Percentiles rank a stretch among this genome's conserved stretches.
Evolutionary conservation across 2,113 vertebrate genomes (phyloP).

Genomic region (Entomyzon cyanotis): DNA sequence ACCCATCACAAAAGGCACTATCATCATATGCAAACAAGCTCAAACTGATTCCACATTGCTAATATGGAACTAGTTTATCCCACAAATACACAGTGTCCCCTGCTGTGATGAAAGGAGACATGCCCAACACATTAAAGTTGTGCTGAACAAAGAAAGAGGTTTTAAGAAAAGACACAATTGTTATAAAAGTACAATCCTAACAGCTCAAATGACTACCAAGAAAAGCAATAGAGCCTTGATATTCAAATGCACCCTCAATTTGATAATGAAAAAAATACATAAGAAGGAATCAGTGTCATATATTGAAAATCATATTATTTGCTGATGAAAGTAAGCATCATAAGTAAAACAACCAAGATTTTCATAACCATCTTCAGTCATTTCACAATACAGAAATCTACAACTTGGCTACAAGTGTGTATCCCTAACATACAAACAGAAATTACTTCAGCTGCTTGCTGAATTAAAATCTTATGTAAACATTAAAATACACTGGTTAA

Average conservation of each 20-base stretch:
- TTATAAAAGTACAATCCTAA: background rate
- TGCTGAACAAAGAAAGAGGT: conserved; percentile 10
- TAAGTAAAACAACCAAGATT: background rate
- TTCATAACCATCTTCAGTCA: background rate
- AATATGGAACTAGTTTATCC: conserved; percentile 43
- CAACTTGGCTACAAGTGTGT: background rate
- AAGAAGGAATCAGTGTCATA: background rate
- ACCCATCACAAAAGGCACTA: background rate
- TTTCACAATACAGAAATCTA: background rate
- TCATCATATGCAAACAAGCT: conserved; percentile 20
- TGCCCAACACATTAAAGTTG: background rate
- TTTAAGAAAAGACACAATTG: background rate
- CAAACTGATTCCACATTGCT: conserved; percentile 19
- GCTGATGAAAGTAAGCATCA: background rate
- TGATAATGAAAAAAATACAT: background rate
- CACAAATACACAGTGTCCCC: conserved; percentile 21
- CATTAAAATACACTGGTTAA: background rate
- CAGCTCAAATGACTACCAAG: background rate
- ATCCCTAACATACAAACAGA: background rate
- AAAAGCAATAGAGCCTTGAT: background rate
- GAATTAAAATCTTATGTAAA: background rate
- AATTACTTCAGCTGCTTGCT: background rate
- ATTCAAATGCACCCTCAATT: background rate
- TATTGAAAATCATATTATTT: background rate
- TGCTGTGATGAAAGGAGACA: conserved; percentile 58